Evolutionary conservation across 2,888 invertebrate genomes (phyloP).

Genomic region (Choristoneura rosaceana): DNA sequence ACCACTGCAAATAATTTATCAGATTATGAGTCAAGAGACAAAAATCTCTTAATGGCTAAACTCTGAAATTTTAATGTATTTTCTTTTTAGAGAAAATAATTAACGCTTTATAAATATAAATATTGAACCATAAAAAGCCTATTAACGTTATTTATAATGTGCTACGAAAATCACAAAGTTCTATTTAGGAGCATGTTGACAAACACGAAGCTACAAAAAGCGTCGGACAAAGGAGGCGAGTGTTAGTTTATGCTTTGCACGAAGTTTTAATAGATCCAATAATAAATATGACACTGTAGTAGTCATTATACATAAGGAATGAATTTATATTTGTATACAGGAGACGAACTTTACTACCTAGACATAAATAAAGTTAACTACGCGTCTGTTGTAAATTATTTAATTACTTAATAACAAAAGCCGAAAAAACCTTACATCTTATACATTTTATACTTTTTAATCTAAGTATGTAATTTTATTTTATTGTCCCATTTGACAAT

Average conservation of each 20-base stretch:
- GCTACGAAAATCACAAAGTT: conserved; percentile 21
- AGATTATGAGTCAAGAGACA: conserved; percentile 47
- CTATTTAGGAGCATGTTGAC: conserved; percentile 12
- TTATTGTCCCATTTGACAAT: too few species aligned
- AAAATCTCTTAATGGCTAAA: too few species aligned
- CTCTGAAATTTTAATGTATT: too few species aligned
- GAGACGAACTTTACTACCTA: too few species aligned
- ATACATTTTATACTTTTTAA: too few species aligned
- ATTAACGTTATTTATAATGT: neutral
- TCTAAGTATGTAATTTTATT: too few species aligned
- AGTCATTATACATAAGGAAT: conserved; percentile 40
- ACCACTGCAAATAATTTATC: conserved; percentile 72
- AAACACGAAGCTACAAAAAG: neutral
- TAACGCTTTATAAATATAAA: neutral
- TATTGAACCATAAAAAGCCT: neutral
- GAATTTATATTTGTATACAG: too few species aligned
- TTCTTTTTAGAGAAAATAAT: neutral
- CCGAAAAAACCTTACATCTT: too few species aligned
- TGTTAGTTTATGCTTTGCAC: conserved; percentile 5
- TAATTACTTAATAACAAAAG: too few species aligned
- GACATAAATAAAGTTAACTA: too few species aligned
- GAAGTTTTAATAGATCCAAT: conserved; percentile 6
- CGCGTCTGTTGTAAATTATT: too few species aligned
- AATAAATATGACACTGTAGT: neutral
- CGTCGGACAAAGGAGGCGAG: conserved; percentile 8